Evolutionary conservation across 1,140 invertebrate species (phyloP).

Genomic region (Patella vulgata): DNA sequence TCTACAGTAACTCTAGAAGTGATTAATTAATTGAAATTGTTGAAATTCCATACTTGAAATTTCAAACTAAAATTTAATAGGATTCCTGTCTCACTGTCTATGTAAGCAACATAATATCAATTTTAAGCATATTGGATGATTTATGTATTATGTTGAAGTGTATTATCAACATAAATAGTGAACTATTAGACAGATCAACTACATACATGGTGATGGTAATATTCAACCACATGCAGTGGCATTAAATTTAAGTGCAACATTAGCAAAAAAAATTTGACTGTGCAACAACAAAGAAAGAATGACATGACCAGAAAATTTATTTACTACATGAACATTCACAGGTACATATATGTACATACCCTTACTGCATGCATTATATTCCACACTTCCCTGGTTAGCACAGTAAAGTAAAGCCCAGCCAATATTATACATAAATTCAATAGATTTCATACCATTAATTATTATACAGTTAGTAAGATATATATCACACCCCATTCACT

Average conservation of each 20-base stretch:
- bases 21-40: too few relatives aligned
- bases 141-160: too few relatives aligned
- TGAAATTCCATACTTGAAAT: too few relatives aligned
- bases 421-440: conserved; percentile 1
- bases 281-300: conserved; percentile 3
- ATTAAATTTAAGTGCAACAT: conserved; percentile 3
- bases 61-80: too few relatives aligned
- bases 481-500: not conserved
- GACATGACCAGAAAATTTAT: not conserved
- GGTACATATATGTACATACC: conserved; percentile 40
- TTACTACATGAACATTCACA: not conserved
- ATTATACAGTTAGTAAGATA: not conserved
- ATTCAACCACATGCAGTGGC: conserved; percentile 8
- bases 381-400: conserved; percentile 37
- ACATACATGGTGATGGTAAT: conserved; percentile 1
- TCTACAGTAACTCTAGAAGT: too few relatives aligned
- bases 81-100: too few relatives aligned
- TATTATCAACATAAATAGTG: too few relatives aligned
- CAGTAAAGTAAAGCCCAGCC: conserved; percentile 1
- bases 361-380: conserved; percentile 40
- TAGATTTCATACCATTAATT: not conserved
- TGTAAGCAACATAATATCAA: too few relatives aligned
- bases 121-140: too few relatives aligned
- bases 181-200: not conserved
- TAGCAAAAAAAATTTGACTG: not conserved